Evolutionary conservation across 2,888 invertebrate species (phyloP).

Genomic region (Deilephila porcellus): DNA sequence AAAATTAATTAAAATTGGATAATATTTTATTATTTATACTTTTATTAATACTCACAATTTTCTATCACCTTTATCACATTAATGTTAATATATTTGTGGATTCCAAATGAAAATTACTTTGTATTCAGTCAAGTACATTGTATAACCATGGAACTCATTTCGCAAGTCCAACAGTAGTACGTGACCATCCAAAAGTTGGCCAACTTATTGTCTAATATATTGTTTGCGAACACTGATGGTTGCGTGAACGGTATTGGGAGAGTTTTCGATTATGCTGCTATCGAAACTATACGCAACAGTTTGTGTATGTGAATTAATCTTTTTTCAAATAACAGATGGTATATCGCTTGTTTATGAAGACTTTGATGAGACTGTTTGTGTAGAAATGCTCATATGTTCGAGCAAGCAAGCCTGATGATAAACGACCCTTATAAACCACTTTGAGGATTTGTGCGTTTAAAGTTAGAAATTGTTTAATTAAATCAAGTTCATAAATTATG

Average conservation of each 20-base stretch:
- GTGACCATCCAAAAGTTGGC: constrained; percentile 50
- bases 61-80: not conserved
- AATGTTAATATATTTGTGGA: not conserved
- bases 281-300: not conserved
- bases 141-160: constrained; percentile 41
- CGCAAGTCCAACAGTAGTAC: constrained; percentile 42
- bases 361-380: too few species aligned
- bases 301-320: not conserved
- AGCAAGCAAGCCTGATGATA: too few species aligned
- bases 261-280: not conserved
- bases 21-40: too few species aligned
- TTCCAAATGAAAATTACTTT: constrained; percentile 35
- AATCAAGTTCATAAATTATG: too few species aligned
- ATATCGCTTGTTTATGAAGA: too few species aligned
- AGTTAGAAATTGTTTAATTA: too few species aligned
- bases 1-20: too few species aligned
- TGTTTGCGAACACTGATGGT: constrained; percentile 20
- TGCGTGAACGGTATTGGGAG: not conserved
- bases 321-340: too few species aligned
- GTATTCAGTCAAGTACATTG: constrained; percentile 36
- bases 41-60: too few species aligned
- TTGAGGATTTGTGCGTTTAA: too few species aligned
- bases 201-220: constrained; percentile 31
- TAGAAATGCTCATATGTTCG: too few species aligned
- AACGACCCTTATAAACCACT: too few species aligned